A percentile compares a stretch with the other conserved stretches of the same genome.
phyloP scores from a whole-genome alignment of 1,140 invertebrate genomes.

The Ephestia elutella region DNA sequence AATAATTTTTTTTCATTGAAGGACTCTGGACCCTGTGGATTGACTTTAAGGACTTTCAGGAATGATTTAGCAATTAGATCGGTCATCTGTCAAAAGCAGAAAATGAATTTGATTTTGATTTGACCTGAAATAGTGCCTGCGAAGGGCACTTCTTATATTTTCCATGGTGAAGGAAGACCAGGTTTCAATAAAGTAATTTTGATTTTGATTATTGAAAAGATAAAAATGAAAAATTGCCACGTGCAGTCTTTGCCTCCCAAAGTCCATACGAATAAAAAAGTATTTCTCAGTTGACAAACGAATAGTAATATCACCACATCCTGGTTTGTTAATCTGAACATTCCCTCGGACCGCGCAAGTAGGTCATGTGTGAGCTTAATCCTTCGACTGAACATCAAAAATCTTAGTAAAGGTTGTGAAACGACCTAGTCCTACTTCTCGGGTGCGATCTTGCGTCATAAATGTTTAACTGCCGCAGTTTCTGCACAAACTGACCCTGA shows the following conservation, averaged over 20 bases:
- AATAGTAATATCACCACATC: background rate
- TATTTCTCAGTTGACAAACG: too few relatives aligned
- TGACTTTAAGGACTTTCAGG: background rate
- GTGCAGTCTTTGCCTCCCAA: too few relatives aligned
- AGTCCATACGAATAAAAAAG: too few relatives aligned
- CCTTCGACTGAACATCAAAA: conserved; percentile 15
- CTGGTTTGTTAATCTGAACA: conserved; percentile 17
- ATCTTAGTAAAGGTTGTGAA: conserved; percentile 32
- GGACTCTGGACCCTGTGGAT: background rate
- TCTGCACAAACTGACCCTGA: background rate
- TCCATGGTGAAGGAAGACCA: too few relatives aligned
- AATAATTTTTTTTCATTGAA: conserved; percentile 16
- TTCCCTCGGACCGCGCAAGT: conserved; percentile 20
- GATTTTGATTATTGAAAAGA: too few relatives aligned
- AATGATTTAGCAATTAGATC: background rate
- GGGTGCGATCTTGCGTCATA: conserved; percentile 14
- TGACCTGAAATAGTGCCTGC: too few relatives aligned
- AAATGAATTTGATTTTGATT: background rate
- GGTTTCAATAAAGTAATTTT: too few relatives aligned
- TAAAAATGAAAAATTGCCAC: too few relatives aligned
- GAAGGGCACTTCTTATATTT: too few relatives aligned
- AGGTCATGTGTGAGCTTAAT: conserved; percentile 28
- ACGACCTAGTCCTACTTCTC: conserved; percentile 45
- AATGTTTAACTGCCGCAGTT: conserved; percentile 13
- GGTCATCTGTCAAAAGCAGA: background rate